A percentile compares a stretch with the other conserved stretches of the same genome.
Conservation (phyloP, 1,140 invertebrate genomes). For the Sycophaga agraensis region DNA sequence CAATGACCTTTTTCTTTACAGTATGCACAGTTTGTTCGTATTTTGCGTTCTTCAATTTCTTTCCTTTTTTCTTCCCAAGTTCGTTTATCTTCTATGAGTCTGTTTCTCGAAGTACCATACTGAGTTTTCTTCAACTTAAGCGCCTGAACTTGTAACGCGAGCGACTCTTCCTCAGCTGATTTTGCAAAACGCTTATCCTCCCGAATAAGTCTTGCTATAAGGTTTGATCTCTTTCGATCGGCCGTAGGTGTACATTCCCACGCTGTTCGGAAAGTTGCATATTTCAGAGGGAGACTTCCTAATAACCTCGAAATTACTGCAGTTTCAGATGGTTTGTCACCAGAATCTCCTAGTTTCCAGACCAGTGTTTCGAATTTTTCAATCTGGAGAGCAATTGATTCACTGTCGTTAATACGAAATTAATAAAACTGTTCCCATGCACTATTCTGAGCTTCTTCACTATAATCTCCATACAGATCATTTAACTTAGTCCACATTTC, state of each 20-base stretch:
- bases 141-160: conserved; percentile 8
- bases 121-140: neutral
- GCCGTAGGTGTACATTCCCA: conserved; percentile 17
- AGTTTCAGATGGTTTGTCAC: neutral
- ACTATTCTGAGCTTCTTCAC: neutral
- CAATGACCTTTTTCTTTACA: conserved; percentile 13
- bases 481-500: conserved; percentile 19
- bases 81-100: no score
- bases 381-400: conserved; percentile 1
- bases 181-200: conserved; percentile 8
- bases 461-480: neutral
- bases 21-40: neutral
- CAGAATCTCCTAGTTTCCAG: conserved; percentile 13
- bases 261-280: conserved; percentile 7
- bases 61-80: neutral
- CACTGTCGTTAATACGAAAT: neutral
- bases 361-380: conserved; percentile 14
- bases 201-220: conserved; percentile 6
- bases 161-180: neutral
- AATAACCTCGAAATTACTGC: neutral
- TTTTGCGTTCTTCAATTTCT: conserved; percentile 12
- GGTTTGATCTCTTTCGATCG: conserved; percentile 6
- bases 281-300: neutral
- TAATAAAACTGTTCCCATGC: conserved; percentile 10
- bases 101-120: neutral